phyloP scores from a whole-genome alignment of 1,140 invertebrate species.

The Calephelis virginiensis region DNA sequence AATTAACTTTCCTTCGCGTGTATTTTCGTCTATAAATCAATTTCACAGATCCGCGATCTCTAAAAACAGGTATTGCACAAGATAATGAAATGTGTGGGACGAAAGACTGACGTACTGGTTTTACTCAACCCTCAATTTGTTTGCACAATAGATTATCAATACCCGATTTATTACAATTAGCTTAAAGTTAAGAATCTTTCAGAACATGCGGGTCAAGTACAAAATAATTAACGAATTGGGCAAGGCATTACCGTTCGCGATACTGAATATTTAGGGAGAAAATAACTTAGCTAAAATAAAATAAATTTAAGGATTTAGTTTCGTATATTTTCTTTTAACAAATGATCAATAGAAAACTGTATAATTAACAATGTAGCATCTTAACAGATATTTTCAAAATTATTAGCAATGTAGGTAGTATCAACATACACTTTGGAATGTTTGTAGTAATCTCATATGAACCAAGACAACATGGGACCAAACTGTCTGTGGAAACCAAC shows the following conservation, averaged over 20 bases:
- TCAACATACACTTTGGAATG: slow-evolving; percentile 78
- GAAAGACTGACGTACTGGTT: slow-evolving; percentile 39
- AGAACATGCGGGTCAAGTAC: slow-evolving; percentile 66
- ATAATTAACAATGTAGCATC: slow-evolving; percentile 78
- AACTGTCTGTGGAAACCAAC: slow-evolving; percentile 14
- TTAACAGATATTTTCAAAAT: slow-evolving; percentile 77
- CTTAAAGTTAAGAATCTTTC: slow-evolving; percentile 42
- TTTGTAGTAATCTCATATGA: slow-evolving; percentile 75
- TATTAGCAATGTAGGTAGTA: slow-evolving; percentile 76
- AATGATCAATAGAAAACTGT: slow-evolving; percentile 79
- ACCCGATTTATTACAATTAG: slow-evolving; percentile 35
- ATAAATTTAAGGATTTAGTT: slow-evolving; percentile 73
- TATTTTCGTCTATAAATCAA: slow-evolving; percentile 43
- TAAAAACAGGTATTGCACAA: slow-evolving; percentile 51
- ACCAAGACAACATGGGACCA: slow-evolving; percentile 49
- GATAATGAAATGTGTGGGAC: slow-evolving; percentile 42
- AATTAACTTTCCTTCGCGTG: slow-evolving; percentile 21
- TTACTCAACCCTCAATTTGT: slow-evolving; percentile 43
- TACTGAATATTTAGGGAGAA: slow-evolving; percentile 6
- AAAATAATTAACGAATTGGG: slow-evolving; percentile 55
- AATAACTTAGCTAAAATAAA: slow-evolving; percentile 52
- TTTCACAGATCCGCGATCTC: slow-evolving; percentile 40
- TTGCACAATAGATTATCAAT: slow-evolving; percentile 48
- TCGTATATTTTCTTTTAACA: slow-evolving; percentile 79
- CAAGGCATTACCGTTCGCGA: not conserved